phyloP scores from a whole-genome alignment of 2,888 invertebrate species.

The Oscheius onirici region DNA sequence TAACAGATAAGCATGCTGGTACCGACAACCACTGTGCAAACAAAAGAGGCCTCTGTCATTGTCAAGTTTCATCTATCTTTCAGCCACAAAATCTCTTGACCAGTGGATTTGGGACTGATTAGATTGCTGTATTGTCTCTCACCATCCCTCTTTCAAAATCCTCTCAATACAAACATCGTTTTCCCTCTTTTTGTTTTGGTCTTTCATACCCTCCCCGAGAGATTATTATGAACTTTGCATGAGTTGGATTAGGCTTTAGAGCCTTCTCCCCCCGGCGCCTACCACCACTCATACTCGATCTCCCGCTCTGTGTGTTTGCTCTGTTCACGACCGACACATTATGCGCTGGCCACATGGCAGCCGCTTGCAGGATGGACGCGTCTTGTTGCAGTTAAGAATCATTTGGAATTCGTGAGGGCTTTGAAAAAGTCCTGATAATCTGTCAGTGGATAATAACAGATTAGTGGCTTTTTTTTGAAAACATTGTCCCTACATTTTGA shows the following conservation, averaged over 20 bases:
- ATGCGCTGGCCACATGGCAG: no score
- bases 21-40: no score
- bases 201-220: background rate
- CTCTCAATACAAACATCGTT: no score
- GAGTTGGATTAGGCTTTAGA: background rate
- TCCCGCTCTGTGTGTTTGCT: background rate
- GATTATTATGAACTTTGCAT: background rate
- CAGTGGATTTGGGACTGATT: background rate
- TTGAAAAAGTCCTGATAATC: no score
- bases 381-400: no score
- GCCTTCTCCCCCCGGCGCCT: background rate
- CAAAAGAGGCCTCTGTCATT: no score
- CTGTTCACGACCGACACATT: background rate
- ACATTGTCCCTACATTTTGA: no score
- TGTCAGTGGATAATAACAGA: no score
- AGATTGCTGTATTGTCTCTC: background rate
- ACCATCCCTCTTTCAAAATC: no score
- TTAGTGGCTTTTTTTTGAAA: no score
- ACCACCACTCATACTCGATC: background rate
- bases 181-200: conserved; percentile 1
- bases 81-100: background rate
- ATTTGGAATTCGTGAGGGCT: no score
- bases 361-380: no score
- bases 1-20: background rate
- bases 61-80: background rate